These are phyloP conservation scores for Trichonephila clavipes DNA, from an alignment of 1,140 invertebrate genomes.

Conservation along the genomic window DNA sequence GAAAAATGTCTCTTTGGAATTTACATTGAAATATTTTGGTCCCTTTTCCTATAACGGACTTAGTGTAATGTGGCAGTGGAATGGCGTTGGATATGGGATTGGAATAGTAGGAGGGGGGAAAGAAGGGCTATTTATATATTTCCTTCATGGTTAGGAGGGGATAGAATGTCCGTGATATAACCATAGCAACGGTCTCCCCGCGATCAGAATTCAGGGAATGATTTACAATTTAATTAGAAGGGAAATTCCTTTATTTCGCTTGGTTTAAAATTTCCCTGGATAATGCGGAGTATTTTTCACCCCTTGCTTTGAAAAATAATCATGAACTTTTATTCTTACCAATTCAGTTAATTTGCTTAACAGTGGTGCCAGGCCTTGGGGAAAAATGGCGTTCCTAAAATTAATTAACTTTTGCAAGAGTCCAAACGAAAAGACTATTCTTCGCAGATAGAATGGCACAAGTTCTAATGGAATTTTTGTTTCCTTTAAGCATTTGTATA, in stretches of 20 bases:
- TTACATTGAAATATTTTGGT: slow-evolving; percentile 16
- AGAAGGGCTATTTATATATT: slow-evolving; percentile 58
- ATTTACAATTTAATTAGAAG: slow-evolving; percentile 66
- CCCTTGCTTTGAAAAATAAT: slow-evolving; percentile 38
- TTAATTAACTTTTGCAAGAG: slow-evolving; percentile 21
- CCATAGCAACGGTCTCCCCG: slow-evolving; percentile 37
- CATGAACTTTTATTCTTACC: slow-evolving; percentile 56
- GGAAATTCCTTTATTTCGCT: slow-evolving; percentile 46
- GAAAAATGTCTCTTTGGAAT: background rate
- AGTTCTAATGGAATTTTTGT: slow-evolving; percentile 7
- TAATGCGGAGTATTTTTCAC: slow-evolving; percentile 40
- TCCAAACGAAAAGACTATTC: background rate
- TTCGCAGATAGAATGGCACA: background rate
- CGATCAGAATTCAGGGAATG: slow-evolving; percentile 48
- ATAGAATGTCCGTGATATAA: slow-evolving; percentile 32
- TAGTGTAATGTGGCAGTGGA: slow-evolving; percentile 25
- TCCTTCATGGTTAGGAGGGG: slow-evolving; percentile 53
- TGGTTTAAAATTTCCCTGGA: slow-evolving; percentile 54
- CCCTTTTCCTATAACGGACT: background rate
- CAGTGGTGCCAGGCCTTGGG: background rate
- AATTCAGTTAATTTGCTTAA: slow-evolving; percentile 52
- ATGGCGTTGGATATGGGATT: slow-evolving; percentile 56
- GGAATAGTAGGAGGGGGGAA: background rate
- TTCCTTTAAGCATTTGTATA: background rate
- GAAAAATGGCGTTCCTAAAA: slow-evolving; percentile 20